These are phyloP conservation scores for Chloromyia formosa DNA, from an alignment of 2,888 invertebrate species.

Conservation along the genomic window DNA sequence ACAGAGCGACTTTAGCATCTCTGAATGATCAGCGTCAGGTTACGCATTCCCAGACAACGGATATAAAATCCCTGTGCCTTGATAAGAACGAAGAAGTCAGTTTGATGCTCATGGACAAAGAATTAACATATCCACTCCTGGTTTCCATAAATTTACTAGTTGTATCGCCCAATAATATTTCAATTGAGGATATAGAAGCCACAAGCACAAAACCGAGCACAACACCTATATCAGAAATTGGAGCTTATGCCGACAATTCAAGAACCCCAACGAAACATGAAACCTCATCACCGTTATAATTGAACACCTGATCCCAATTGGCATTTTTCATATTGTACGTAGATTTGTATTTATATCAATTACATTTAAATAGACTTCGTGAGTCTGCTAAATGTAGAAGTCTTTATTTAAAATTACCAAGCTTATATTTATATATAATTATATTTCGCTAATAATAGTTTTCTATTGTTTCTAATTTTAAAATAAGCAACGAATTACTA, in stretches of 20 bases:
- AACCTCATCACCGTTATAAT: neutral
- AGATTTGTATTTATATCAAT: too few species aligned
- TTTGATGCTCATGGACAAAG: slow-evolving; percentile 67
- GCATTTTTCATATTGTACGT: too few species aligned
- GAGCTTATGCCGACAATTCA: slow-evolving; percentile 50
- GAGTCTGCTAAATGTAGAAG: too few species aligned
- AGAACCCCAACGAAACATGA: slow-evolving; percentile 20
- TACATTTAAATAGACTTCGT: too few species aligned
- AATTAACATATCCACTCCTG: slow-evolving; percentile 72
- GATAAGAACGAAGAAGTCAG: slow-evolving; percentile 73
- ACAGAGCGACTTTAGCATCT: slow-evolving; percentile 69
- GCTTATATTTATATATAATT: too few species aligned
- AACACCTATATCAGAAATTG: slow-evolving; percentile 62
- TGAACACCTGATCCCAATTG: too few species aligned
- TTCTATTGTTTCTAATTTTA: too few species aligned
- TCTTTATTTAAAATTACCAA: too few species aligned
- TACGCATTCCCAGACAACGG: slow-evolving; percentile 69
- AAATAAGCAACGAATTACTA: too few species aligned
- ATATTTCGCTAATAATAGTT: too few species aligned
- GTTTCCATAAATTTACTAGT: slow-evolving; percentile 76
- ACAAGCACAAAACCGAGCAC: slow-evolving; percentile 29
- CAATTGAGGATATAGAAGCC: slow-evolving; percentile 22
- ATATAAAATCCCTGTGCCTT: slow-evolving; percentile 68
- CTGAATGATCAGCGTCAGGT: slow-evolving; percentile 75
- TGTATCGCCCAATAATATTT: slow-evolving; percentile 65